Evolutionary conservation across 2,888 invertebrate genomes (phyloP), one percentile per base, ranked within the genome.

Genomic region (Disparrhopalites patrizii): DNA sequence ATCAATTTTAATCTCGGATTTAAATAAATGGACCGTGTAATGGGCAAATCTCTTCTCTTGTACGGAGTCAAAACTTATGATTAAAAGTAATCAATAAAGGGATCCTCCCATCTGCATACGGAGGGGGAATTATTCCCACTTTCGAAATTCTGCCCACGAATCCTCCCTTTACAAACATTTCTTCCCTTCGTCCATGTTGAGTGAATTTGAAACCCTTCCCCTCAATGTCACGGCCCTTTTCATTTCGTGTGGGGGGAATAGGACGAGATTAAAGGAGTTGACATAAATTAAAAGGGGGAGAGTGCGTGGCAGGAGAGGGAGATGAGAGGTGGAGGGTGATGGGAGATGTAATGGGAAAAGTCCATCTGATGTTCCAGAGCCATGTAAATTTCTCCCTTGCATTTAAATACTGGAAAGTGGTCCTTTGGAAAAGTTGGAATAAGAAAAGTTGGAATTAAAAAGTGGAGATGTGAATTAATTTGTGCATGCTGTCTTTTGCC

Each of bases 401-500:
- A n/a, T n/a, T n/a, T n/a, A n/a, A n/a, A n/a, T n/a, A n/a, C n/a
- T n/a, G n/a, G n/a, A n/a, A n/a, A n/a, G n/a, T n/a, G n/a, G n/a
- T n/a, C n/a, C n/a, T n/a, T n/a, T n/a, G 25, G 15, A 23, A 47
- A 47, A 47, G 47, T 47, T 47, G 20, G 25, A 47, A 47, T 47
- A 47, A 47, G 47, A 47, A n/a, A 55, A 33, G n/a, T 58, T 58
- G 13, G 30, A 58, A 58, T 58, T 38, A 51, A 31, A 50, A 52
- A 51, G 31, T 30, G 5, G 30, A 51, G 61, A 61, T 61, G 50
- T 61, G 33, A 61, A 61, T 61, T 61, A 61, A 61, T 61, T 61
- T 51, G 61, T 52, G 51, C 61, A 23, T 43, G 27, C 51, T 61
- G 51, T 61, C 61, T 61, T 36, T 51, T 61, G 51, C 25, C 61